Percentiles rank a stretch among this genome's conserved stretches.
Conservation (phyloP, 2,797 vertebrate species). For the Onychomys arenicola region DNA sequence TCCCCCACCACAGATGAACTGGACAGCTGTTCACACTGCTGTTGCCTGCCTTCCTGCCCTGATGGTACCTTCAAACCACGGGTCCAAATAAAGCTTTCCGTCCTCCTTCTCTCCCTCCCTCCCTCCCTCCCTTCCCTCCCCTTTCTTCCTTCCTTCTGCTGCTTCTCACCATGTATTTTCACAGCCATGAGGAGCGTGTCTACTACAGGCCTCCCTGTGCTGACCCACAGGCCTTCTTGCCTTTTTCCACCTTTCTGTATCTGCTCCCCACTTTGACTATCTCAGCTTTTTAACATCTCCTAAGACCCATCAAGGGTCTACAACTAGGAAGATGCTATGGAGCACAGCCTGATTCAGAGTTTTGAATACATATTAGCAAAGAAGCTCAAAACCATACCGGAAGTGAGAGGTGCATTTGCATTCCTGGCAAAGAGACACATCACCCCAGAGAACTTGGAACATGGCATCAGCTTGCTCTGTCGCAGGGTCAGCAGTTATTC, state of each 20-base stretch:
- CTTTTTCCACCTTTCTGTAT: not conserved
- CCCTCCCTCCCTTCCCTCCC: too few relatives aligned
- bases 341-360: not conserved
- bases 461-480: accelerated
- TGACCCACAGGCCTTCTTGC: not conserved
- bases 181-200: not conserved
- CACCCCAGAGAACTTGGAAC: accelerated
- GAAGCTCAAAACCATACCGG: not conserved
- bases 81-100: not conserved
- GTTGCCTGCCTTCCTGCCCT: not conserved
- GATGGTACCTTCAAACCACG: not conserved
- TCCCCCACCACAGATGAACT: not conserved
- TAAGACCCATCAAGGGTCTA: not conserved
- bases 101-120: too few relatives aligned
- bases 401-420: not conserved
- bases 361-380: not conserved
- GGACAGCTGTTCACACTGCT: not conserved
- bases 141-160: too few relatives aligned
- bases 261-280: not conserved
- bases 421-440: accelerated
- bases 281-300: not conserved
- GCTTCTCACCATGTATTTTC: not conserved
- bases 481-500: accelerated
- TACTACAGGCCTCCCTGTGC: not conserved
- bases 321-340: not conserved